Conservation (phyloP, 2,113 vertebrate genomes). For the Collichthys lucidus region DNA sequence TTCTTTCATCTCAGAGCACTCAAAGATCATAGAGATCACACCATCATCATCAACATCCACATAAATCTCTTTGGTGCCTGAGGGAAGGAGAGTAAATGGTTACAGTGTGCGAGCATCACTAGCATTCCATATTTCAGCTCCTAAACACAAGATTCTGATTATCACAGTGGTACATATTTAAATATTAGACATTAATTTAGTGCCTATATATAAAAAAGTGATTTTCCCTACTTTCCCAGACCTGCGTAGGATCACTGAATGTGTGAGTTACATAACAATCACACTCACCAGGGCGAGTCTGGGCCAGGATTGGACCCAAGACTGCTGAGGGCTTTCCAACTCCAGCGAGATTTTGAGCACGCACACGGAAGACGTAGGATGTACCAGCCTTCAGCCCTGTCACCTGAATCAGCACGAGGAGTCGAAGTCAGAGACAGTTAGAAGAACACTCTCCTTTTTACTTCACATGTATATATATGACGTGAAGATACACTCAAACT, state of each 20-base stretch:
- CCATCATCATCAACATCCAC: slow-evolving; percentile 96
- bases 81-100: slow-evolving; percentile 3
- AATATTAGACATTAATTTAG: background rate
- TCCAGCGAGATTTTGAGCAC: slow-evolving; percentile 92
- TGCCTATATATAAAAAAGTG: background rate
- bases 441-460: background rate
- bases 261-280: slow-evolving; percentile 38
- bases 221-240: slow-evolving; percentile 17
- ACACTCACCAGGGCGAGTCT: slow-evolving; percentile 91
- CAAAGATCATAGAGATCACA: slow-evolving; percentile 94
- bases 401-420: slow-evolving; percentile 81
- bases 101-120: background rate
- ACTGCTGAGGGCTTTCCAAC: slow-evolving; percentile 90
- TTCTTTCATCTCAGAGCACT: slow-evolving; percentile 91
- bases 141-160: background rate
- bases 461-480: background rate
- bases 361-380: slow-evolving; percentile 91
- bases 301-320: slow-evolving; percentile 89
- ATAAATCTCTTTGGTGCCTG: slow-evolving; percentile 94
- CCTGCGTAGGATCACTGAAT: slow-evolving; percentile 27
- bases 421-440: background rate
- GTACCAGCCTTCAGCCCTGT: slow-evolving; percentile 85
- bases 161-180: background rate
- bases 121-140: background rate
- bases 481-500: background rate